Evolutionary conservation across 2,797 vertebrate genomes (phyloP).

Genomic region (Alosa sapidissima): DNA sequence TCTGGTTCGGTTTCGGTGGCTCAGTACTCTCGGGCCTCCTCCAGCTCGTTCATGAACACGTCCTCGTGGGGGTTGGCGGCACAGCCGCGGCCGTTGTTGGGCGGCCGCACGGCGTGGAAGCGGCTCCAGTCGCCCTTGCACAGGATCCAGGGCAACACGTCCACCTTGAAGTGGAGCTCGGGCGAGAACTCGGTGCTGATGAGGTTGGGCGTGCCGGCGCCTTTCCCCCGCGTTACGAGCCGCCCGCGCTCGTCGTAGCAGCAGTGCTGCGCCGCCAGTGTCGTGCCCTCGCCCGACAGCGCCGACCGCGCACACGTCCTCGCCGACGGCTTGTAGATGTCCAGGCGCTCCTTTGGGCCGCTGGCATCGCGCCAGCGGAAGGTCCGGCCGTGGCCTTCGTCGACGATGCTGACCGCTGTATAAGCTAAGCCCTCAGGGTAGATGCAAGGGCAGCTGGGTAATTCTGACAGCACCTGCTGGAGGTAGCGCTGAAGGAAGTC

Average conservation of each 20-base stretch:
- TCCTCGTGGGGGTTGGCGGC: constrained; percentile 83
- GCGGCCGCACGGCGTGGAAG: constrained; percentile 84
- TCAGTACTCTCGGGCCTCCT: constrained; percentile 92
- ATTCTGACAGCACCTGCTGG: constrained; percentile 80
- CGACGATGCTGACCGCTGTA: constrained; percentile 78
- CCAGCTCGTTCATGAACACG: constrained; percentile 88
- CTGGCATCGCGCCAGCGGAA: constrained; percentile 90
- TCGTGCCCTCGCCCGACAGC: constrained; percentile 80
- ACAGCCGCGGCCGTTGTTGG: constrained; percentile 84
- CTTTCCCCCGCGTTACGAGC: constrained; percentile 89
- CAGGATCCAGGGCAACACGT: constrained; percentile 91
- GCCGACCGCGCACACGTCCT: constrained; percentile 86
- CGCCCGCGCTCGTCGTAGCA: constrained; percentile 82
- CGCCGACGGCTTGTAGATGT: constrained; percentile 89
- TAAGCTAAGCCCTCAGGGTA: constrained; percentile 81
- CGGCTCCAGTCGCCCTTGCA: constrained; percentile 96
- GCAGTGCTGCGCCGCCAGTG: constrained; percentile 88
- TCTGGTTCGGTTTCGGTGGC: constrained; percentile 46
- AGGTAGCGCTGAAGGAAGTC: constrained; percentile 89
- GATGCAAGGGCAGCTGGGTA: constrained; percentile 89
- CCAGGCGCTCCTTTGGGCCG: constrained; percentile 82
- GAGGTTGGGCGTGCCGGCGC: constrained; percentile 85
- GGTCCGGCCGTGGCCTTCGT: constrained; percentile 72
- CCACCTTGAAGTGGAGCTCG: constrained; percentile 92
- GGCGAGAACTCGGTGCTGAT: constrained; percentile 91